These are phyloP conservation scores for Acipenser oxyrinchus DNA, from an alignment of 2,797 vertebrate genomes.

Conservation along the genomic window DNA sequence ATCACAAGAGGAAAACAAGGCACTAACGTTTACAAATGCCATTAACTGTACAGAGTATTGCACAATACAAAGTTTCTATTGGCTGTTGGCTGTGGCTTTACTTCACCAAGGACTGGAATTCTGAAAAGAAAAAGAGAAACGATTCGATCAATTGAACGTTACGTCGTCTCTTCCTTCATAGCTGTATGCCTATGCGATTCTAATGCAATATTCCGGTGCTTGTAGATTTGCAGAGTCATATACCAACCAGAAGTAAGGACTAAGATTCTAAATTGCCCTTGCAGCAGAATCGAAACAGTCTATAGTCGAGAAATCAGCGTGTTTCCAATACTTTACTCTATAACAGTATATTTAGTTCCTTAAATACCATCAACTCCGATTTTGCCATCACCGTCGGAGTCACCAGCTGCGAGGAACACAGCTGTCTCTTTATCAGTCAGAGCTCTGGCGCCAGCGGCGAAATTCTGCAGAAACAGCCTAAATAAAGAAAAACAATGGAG, in stretches of 20 bases:
- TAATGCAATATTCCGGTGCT: too few species aligned
- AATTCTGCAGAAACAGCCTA: slow-evolving; percentile 64
- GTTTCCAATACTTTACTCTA: not conserved
- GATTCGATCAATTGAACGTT: not conserved
- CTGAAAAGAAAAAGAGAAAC: slow-evolving; percentile 25
- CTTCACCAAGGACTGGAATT: slow-evolving; percentile 44
- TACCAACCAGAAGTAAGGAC: too few species aligned
- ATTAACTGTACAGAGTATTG: slow-evolving; percentile 27
- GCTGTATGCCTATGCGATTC: too few species aligned
- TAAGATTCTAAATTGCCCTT: too few species aligned
- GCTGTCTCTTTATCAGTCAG: slow-evolving; percentile 53
- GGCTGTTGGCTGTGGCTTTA: slow-evolving; percentile 19
- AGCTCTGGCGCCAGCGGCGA: slow-evolving; percentile 43
- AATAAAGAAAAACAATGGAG: slow-evolving; percentile 12
- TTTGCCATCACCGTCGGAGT: slow-evolving; percentile 63
- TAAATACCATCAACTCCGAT: slow-evolving; percentile 34
- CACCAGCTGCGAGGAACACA: slow-evolving; percentile 49
- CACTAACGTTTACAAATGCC: slow-evolving; percentile 24
- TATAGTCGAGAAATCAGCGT: not conserved
- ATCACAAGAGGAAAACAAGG: slow-evolving; percentile 17
- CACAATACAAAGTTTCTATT: not conserved
- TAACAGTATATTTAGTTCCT: not conserved
- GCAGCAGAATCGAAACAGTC: too few species aligned
- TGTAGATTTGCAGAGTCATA: too few species aligned
- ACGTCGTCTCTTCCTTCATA: too few species aligned